phyloP scores from a whole-genome alignment of 2,888 invertebrate species.

The Stenodera caucasica region DNA sequence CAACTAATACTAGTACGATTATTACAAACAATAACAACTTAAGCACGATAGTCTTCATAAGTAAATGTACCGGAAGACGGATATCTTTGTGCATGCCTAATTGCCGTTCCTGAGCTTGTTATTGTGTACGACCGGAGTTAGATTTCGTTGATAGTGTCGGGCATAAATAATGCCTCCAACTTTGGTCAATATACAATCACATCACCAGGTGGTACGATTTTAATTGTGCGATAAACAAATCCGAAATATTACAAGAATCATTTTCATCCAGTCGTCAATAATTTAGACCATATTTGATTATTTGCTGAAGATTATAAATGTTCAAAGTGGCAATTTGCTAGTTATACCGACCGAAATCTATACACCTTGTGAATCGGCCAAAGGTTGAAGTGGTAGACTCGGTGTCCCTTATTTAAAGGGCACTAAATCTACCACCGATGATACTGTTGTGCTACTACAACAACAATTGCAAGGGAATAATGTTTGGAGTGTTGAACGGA shows the following conservation, averaged over 20 bases:
- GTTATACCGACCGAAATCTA: conserved; percentile 41
- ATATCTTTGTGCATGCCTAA: conserved; percentile 55
- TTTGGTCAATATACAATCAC: conserved; percentile 39
- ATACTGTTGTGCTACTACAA: conserved; percentile 15
- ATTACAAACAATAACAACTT: conserved; percentile 32
- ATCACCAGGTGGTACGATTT: conserved; percentile 30
- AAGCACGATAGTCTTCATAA: conserved; percentile 52
- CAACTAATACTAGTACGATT: neutral
- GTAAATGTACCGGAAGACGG: conserved; percentile 54
- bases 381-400: conserved; percentile 44
- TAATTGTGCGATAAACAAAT: neutral
- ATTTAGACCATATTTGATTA: no score
- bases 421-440: neutral
- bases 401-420: conserved; percentile 30
- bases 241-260: no score
- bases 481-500: conserved; percentile 44
- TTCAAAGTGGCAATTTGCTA: conserved; percentile 42
- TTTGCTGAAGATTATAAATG: conserved; percentile 32
- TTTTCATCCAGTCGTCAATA: no score
- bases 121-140: conserved; percentile 43
- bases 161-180: conserved; percentile 47
- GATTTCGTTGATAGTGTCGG: conserved; percentile 43
- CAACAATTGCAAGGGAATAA: conserved; percentile 36
- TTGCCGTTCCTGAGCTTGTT: conserved; percentile 49
- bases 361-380: conserved; percentile 50